Conservation (phyloP, 2,113 vertebrate genomes). For the Anhinga rufa region DNA sequence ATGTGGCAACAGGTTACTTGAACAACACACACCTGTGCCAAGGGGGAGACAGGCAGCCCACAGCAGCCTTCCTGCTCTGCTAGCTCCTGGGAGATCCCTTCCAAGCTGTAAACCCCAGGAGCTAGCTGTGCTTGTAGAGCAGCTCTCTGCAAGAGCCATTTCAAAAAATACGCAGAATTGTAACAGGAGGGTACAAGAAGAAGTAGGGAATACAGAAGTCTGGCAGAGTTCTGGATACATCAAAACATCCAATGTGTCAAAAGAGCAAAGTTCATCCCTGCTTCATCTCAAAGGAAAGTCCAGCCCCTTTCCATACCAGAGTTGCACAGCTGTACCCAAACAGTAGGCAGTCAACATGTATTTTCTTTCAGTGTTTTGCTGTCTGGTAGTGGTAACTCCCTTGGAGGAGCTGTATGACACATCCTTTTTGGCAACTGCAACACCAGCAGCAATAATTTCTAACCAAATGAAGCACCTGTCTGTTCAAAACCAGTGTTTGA, state of each 20-base stretch:
- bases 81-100: not conserved
- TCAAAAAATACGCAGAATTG: not conserved
- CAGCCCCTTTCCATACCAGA: not conserved
- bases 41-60: not conserved
- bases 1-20: not conserved
- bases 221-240: not conserved
- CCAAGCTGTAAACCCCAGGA: not conserved
- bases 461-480: not conserved
- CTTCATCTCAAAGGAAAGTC: not conserved
- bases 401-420: not conserved
- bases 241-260: not conserved
- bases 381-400: not conserved
- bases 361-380: not conserved
- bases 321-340: not conserved
- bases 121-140: not conserved
- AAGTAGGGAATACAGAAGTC: not conserved
- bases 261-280: not conserved
- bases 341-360: fast-evolving
- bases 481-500: not conserved
- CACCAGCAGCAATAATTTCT: not conserved
- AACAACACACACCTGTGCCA: not conserved
- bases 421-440: not conserved
- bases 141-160: not conserved
- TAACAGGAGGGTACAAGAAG: not conserved
- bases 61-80: not conserved